Evolutionary conservation across 2,888 invertebrate species (phyloP).

Genomic region (Plebejus melissa): DNA sequence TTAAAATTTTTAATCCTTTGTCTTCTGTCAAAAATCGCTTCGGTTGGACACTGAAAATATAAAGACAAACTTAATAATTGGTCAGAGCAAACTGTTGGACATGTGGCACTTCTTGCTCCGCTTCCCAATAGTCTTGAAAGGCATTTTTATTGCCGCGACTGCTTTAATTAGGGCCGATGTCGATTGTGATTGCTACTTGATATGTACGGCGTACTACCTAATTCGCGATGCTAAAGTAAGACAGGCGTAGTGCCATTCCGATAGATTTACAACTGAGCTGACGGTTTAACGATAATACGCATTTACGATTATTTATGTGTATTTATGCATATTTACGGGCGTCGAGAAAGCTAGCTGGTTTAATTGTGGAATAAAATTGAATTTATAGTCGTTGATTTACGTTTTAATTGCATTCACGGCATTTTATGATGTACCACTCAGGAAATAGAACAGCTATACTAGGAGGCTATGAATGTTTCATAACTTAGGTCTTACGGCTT

Average conservation of each 20-base stretch:
- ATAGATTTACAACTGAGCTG: slow-evolving; percentile 68
- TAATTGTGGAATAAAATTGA: slow-evolving; percentile 78
- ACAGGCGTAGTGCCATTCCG: slow-evolving; percentile 54
- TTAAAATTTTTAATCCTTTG: no score
- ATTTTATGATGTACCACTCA: slow-evolving; percentile 44
- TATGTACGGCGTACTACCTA: slow-evolving; percentile 21
- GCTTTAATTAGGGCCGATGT: background rate
- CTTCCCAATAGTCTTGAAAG: background rate
- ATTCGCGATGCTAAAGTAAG: slow-evolving; percentile 38
- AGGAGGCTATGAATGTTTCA: slow-evolving; percentile 14
- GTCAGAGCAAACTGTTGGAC: no score
- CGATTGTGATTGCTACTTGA: background rate
- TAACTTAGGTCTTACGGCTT: background rate
- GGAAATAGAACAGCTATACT: slow-evolving; percentile 36
- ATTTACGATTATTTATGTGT: slow-evolving; percentile 75
- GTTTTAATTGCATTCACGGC: slow-evolving; percentile 54
- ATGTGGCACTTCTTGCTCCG: background rate
- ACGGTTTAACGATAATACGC: slow-evolving; percentile 79
- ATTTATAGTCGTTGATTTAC: slow-evolving; percentile 73
- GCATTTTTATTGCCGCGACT: background rate
- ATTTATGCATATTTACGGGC: slow-evolving; percentile 72
- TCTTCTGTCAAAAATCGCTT: no score
- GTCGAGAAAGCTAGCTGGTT: slow-evolving; percentile 71
- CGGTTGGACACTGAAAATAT: no score
- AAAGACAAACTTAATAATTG: no score